Base-by-base conservation (phyloP, 64 coral and sea anemone species). In the Acropora yongei region DNA sequence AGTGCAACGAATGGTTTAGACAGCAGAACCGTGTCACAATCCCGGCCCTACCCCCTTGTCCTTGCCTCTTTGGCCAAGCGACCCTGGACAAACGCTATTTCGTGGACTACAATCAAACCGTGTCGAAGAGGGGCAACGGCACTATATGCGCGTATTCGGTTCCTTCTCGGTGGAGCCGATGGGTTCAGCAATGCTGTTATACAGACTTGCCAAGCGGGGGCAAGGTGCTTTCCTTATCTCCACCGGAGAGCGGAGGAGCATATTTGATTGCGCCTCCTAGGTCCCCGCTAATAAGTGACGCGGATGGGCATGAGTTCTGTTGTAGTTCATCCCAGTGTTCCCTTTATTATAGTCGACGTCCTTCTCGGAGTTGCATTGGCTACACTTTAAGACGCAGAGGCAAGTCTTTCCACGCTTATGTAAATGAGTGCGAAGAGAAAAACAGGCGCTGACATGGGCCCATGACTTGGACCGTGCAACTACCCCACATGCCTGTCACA, bases 131-230 rank as follows among this genome's bases (percentile, higher is more conserved):
- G n/a, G 84, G 55, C 48, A 83, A 45, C 6, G 43, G 30, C 13
- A 81, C 81, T 12, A 49, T 49, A 53, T 94, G 92, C 41, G 92
- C 78, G 6, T 94, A 83, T 41, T 89, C 92, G 1, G 13, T 81
- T 10, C 71, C 69, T 46, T 18, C 13, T 14, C 8, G 16, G 49
- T 47, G 40, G 20, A 66, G 78, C 43, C 80, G 75, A 6, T 94
- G 92, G 92, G 19, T 61, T 10, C 92, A 94, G 49, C 73, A 80
- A 3, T 94, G 92, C 49, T 94, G 92, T 44, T 94, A 94, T 69
- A 76, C 86, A 8, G 65, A 58, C 41, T 68, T 77, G 30, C 87
- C 92, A 41, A 19, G 67, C 1, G 13, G 17, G 11, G 82, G 87
- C 83, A 82, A 71, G 44, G 67, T 89, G 2, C 87, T 94, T 6